Base-by-base conservation (phyloP, 1,140 invertebrate species). In the Drosophila erecta region DNA sequence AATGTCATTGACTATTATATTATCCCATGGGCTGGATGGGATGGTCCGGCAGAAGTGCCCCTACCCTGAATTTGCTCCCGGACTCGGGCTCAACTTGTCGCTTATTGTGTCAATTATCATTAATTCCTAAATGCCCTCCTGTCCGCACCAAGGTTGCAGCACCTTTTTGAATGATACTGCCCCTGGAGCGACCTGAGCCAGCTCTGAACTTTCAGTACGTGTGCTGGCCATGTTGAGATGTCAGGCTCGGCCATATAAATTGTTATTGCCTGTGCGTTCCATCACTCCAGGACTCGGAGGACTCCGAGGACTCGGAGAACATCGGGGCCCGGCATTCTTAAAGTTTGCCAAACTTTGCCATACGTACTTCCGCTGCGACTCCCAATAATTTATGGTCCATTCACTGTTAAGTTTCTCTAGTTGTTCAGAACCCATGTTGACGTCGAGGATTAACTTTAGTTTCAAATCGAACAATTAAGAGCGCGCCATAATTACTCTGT, bases 31-130 rank as follows among this genome's bases (percentile, higher is more conserved):
- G 56, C 71, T 72, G 65, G 58, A 61, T 44, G 30, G 61, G 58
- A 65, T 40, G 30, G 60, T 41, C 20, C 8, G 58, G 51, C 44
- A 50, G 40, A 24, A 47, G 11, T 75, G 47, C 49, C 74, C 35
- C 33, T 33, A 11, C 35, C 12, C 4, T 41, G 20, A 43, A 40
- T 44, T n/a, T 37, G 14, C 41, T 27, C 41, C 27, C 35, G 15
- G 51, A 11, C 53, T 57, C 41, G 24, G 71, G 81, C 84, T 87
- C 84, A 87, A 89, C 79, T 87, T 87, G 84, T 87, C 84, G 84
- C 86, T 87, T 89, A 79, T 80, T 83, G 76, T 87, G 84, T 87
- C 84, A 87, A 87, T 87, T 87, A 87, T 87, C 84, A 80, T 87
- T 87, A 89, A 87, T 89, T 87, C 80, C 76, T 81, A 79, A 87